phyloP scores from a whole-genome alignment of 1,140 invertebrate genomes.

The Apis florea region DNA sequence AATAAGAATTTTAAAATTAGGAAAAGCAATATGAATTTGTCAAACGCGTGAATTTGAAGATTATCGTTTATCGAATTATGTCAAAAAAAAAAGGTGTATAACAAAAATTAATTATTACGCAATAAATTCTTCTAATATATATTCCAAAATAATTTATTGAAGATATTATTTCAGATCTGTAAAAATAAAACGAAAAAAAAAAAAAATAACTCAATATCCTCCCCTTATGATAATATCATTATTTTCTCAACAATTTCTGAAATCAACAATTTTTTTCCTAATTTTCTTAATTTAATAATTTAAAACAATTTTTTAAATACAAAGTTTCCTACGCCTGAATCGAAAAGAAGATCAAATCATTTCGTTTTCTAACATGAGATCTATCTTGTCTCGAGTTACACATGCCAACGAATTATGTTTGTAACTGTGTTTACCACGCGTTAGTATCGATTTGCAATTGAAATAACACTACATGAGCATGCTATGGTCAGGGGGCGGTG shows the following conservation, averaged over 20 bases:
- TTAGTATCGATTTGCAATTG: conserved; percentile 62
- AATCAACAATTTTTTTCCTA: too few relatives aligned
- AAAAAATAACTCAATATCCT: too few relatives aligned
- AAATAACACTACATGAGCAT: conserved; percentile 52
- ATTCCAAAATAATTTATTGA: too few relatives aligned
- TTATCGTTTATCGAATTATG: neutral
- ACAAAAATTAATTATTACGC: neutral
- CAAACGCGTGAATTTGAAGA: conserved; percentile 7
- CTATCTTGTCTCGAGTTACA: conserved; percentile 22
- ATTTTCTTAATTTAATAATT: too few relatives aligned
- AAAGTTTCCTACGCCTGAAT: neutral
- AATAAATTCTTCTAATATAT: too few relatives aligned
- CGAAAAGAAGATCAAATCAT: neutral
- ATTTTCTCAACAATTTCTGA: too few relatives aligned
- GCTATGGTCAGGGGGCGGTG: conserved; percentile 44
- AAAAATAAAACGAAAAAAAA: too few relatives aligned
- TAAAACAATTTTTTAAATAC: too few relatives aligned
- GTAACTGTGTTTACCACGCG: conserved; percentile 23
- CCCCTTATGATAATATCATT: too few relatives aligned
- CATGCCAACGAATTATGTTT: neutral
- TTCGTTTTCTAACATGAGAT: neutral
- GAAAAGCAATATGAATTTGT: too few relatives aligned
- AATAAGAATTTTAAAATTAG: neutral
- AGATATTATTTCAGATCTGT: too few relatives aligned
- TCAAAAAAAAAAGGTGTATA: neutral